A percentile compares a stretch with the other conserved stretches of the same genome.
phyloP scores from a whole-genome alignment of 2,797 vertebrate species.

The Sebastes cheni region DNA sequence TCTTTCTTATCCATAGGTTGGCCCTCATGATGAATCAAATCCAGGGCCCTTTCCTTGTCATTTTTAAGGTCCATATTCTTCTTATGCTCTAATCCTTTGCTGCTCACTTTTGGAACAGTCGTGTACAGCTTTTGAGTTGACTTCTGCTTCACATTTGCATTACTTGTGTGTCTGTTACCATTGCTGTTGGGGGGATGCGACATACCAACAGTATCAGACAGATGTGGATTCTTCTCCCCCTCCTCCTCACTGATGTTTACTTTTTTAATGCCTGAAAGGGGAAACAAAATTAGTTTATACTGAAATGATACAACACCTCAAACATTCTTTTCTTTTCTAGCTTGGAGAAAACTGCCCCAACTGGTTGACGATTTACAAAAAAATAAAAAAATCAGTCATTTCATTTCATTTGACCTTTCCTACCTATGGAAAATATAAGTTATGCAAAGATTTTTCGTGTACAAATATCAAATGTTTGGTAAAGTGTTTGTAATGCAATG shows the following conservation, averaged over 20 bases:
- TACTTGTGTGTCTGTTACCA: constrained; percentile 86
- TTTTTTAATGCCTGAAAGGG: constrained; percentile 88
- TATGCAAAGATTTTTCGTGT: neutral
- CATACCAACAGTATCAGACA: constrained; percentile 81
- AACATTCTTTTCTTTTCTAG: neutral
- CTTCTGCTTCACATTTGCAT: constrained; percentile 82
- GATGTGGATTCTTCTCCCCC: constrained; percentile 83
- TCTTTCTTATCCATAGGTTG: constrained; percentile 83
- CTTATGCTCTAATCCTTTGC: constrained; percentile 86
- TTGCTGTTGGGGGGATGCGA: constrained; percentile 85
- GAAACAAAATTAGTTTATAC: constrained; percentile 65
- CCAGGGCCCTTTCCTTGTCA: constrained; percentile 85
- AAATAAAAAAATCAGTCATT: neutral
- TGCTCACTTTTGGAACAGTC: constrained; percentile 86
- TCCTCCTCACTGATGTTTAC: constrained; percentile 87
- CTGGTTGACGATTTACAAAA: neutral
- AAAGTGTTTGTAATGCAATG: neutral
- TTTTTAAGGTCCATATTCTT: constrained; percentile 92
- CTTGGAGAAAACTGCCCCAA: neutral
- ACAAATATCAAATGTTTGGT: neutral
- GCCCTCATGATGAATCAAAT: constrained; percentile 70
- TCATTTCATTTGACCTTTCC: neutral
- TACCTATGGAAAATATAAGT: neutral
- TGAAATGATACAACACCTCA: constrained; percentile 10
- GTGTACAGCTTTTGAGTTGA: constrained; percentile 81